These are phyloP conservation scores for Aegotheles bennettii DNA, from an alignment of 2,113 vertebrate species.

Conservation along the genomic window DNA sequence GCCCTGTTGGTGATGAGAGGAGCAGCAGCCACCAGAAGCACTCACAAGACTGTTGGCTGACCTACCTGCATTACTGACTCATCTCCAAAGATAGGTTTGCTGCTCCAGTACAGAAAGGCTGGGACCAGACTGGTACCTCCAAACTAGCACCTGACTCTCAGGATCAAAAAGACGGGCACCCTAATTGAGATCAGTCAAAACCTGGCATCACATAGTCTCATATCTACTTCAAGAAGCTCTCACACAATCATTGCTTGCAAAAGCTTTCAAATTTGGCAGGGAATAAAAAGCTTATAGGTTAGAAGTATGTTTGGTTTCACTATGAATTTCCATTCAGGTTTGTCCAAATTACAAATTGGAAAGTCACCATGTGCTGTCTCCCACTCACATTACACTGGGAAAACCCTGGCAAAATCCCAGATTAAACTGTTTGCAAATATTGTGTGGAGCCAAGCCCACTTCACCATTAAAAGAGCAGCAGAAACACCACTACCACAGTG, in stretches of 20 bases:
- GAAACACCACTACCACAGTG: neutral
- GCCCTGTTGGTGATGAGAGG: neutral
- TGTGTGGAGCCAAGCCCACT: neutral
- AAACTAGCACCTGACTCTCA: slow-evolving; percentile 48
- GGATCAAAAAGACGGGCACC: neutral
- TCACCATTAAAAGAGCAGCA: neutral
- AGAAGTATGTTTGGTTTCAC: neutral
- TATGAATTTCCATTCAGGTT: neutral
- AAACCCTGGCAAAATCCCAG: slow-evolving; percentile 42
- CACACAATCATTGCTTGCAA: neutral
- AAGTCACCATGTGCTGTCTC: slow-evolving; percentile 16
- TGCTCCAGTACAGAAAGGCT: slow-evolving; percentile 35
- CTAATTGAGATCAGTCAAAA: slow-evolving; percentile 44
- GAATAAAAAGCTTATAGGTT: neutral
- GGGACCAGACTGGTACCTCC: slow-evolving; percentile 43
- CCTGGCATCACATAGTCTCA: neutral
- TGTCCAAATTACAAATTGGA: neutral
- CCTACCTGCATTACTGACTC: slow-evolving; percentile 54
- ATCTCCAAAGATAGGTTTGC: slow-evolving; percentile 46
- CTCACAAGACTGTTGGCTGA: slow-evolving; percentile 14
- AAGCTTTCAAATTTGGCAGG: neutral
- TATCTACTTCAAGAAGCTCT: neutral
- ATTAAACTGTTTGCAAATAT: slow-evolving; percentile 8
- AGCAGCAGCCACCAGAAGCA: slow-evolving; percentile 17
- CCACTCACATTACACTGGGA: neutral